A percentile compares a stretch with the other conserved stretches of the same genome.
These are phyloP conservation scores for Butorides virescens DNA, from an alignment of 2,113 vertebrate genomes.

Conservation along the genomic window DNA sequence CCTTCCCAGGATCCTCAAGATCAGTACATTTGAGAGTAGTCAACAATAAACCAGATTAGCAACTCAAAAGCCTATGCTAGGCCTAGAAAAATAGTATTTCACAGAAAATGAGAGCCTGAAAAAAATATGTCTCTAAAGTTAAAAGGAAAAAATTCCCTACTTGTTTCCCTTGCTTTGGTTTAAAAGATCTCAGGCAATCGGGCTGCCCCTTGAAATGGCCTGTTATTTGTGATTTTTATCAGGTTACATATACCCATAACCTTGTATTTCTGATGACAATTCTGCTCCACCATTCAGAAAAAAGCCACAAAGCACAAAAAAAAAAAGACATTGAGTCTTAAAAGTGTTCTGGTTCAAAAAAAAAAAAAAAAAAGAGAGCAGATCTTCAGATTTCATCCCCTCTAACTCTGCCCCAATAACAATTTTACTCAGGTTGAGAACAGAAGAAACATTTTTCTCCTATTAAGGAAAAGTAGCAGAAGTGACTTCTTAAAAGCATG, in stretches of 20 bases:
- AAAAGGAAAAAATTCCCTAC: not conserved
- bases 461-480: not conserved
- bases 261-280: not conserved
- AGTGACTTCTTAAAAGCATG: not conserved
- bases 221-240: not conserved
- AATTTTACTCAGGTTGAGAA: not conserved
- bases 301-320: not conserved
- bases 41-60: not conserved
- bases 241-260: not conserved
- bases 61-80: not conserved
- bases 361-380: not conserved
- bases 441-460: not conserved
- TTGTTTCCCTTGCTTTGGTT: not conserved
- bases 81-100: not conserved
- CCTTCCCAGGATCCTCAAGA: not conserved
- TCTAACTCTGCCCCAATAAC: not conserved
- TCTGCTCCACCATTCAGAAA: not conserved
- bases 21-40: not conserved
- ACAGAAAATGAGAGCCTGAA: not conserved
- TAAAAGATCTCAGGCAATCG: not conserved
- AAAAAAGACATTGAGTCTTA: not conserved
- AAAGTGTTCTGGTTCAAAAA: not conserved
- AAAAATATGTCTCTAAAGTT: not conserved
- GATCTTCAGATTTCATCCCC: not conserved
- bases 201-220: not conserved